Evolutionary conservation across 92 coral and sea anemone genomes (phyloP).

Genomic region (Pocillopora grandis): DNA sequence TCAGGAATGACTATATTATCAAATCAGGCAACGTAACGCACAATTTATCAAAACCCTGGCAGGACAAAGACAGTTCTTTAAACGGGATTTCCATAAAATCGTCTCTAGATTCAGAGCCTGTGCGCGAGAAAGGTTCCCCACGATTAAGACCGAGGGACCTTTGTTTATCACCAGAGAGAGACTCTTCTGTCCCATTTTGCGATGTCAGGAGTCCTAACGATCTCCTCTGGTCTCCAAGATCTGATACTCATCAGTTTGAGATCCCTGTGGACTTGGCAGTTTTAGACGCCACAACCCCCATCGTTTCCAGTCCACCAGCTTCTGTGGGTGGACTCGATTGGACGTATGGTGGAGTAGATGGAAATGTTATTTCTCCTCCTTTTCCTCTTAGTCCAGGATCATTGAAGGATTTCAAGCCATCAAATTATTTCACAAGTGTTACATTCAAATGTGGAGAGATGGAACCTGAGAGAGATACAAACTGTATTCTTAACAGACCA

Average conservation of each 20-base stretch:
- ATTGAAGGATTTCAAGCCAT: conserved; percentile 57
- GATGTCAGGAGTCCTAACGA: conserved; percentile 27
- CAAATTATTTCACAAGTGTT: conserved; percentile 49
- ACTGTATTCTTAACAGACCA: not conserved
- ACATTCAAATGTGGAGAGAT: conserved; percentile 54
- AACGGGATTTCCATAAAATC: conserved; percentile 4
- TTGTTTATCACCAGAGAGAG: conserved; percentile 57
- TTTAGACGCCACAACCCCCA: conserved; percentile 32
- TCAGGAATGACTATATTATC: conserved; percentile 11
- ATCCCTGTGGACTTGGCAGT: conserved; percentile 58
- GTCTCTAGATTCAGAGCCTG: conserved; percentile 34
- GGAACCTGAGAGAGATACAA: conserved; percentile 81
- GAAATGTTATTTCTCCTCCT: conserved; percentile 29
- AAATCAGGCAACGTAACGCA: conserved; percentile 5
- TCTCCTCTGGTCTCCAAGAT: conserved; percentile 21
- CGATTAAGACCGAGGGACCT: conserved; percentile 27
- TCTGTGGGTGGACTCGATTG: conserved; percentile 9
- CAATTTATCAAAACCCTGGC: conserved; percentile 15
- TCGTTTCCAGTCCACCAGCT: conserved; percentile 1
- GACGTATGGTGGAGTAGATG: conserved; percentile 21
- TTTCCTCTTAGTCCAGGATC: conserved; percentile 51
- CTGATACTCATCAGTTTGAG: conserved; percentile 40
- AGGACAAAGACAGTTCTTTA: not conserved
- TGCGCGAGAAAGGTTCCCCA: conserved; percentile 26
- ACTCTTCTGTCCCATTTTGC: not conserved